A percentile compares a stretch with the other conserved stretches of the same genome.
Conservation (phyloP, 2,888 invertebrate genomes). For the Oeneis ivallda region DNA sequence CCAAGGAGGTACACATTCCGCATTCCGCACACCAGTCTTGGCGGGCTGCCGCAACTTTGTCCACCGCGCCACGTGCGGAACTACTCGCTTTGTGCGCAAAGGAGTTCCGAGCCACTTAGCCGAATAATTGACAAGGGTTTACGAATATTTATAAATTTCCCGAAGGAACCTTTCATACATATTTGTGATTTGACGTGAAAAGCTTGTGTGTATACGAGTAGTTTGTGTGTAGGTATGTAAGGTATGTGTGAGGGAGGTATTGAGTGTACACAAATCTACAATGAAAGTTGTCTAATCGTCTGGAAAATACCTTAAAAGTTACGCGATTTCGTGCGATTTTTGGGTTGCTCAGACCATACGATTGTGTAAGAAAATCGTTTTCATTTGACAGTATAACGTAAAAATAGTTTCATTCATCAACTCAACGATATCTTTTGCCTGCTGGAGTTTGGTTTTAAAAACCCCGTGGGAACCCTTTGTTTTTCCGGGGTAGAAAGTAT, state of each 20-base stretch:
- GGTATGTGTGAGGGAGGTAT: background rate
- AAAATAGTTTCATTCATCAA: too few species aligned
- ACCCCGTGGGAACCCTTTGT: too few species aligned
- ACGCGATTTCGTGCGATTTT: too few species aligned
- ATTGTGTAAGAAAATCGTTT: too few species aligned
- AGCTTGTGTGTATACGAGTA: background rate
- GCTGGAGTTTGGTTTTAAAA: too few species aligned
- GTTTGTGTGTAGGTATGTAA: background rate
- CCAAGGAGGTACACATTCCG: background rate
- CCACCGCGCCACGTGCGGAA: background rate
- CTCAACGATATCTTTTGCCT: too few species aligned
- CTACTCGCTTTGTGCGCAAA: conserved; percentile 7
- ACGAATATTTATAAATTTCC: conserved; percentile 1
- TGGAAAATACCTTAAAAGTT: too few species aligned
- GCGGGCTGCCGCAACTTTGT: conserved; percentile 14
- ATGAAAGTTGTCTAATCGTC: too few species aligned
- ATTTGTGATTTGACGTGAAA: background rate
- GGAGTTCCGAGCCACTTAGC: conserved; percentile 7
- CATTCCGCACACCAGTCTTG: conserved; percentile 17
- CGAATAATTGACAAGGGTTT: conserved; percentile 12
- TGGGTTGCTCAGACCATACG: too few species aligned
- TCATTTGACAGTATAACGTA: too few species aligned
- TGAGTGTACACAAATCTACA: too few species aligned
- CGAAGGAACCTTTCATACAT: background rate
- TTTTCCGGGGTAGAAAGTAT: too few species aligned